Conservation (phyloP, 1,140 invertebrate genomes). For the Pararge aegeria region DNA sequence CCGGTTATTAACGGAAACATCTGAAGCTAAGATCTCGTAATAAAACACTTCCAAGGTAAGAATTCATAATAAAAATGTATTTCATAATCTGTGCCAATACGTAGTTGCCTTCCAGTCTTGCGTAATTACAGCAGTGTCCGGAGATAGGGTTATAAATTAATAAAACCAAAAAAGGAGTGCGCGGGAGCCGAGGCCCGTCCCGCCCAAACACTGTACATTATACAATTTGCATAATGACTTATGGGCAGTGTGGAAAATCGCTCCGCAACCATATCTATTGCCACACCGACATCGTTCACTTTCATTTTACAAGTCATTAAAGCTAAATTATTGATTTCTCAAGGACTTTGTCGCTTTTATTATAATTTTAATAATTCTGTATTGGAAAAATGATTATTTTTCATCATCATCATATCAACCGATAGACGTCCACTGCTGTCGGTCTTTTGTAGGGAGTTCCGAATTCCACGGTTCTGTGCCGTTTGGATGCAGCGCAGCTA, state of each 20-base stretch:
- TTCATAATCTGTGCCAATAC: neutral
- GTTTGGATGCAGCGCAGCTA: no score
- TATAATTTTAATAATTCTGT: neutral
- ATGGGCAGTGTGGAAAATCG: constrained; percentile 38
- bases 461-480: no score
- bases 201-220: constrained; percentile 48
- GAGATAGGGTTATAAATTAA: constrained; percentile 52
- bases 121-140: constrained; percentile 40
- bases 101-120: constrained; percentile 1
- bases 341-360: neutral
- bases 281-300: neutral
- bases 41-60: neutral
- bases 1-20: no score
- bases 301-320: constrained; percentile 1
- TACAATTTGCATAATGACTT: constrained; percentile 51
- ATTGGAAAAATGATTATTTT: neutral
- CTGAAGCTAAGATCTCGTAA: no score
- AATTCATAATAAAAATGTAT: neutral
- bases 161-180: constrained; percentile 43
- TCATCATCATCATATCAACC: no score
- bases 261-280: constrained; percentile 1
- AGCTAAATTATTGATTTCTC: constrained; percentile 1
- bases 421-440: no score
- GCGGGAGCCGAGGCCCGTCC: constrained; percentile 16
- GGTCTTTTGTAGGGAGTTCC: no score